These are phyloP conservation scores for Polyergus mexicanus DNA, from an alignment of 1,140 invertebrate genomes.

Conservation along the genomic window DNA sequence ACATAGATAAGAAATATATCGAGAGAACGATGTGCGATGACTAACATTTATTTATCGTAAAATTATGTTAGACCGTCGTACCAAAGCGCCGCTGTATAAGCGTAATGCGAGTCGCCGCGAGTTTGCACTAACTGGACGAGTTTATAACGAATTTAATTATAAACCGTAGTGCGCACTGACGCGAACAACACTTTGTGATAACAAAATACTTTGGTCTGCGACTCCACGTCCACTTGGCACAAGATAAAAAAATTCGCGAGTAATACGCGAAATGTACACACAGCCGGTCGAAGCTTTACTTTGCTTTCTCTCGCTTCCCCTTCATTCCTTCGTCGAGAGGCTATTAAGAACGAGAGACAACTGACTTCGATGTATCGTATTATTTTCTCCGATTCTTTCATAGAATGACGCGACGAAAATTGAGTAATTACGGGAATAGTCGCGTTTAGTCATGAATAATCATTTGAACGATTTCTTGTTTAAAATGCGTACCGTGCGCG, in stretches of 20 bases:
- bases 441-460: neutral
- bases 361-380: conserved; percentile 30
- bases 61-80: conserved; percentile 58
- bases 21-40: conserved; percentile 29
- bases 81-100: conserved; percentile 38
- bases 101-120: conserved; percentile 15
- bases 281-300: conserved; percentile 62
- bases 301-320: neutral
- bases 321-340: neutral
- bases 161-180: neutral
- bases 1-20: conserved; percentile 54
- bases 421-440: conserved; percentile 19
- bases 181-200: conserved; percentile 37
- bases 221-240: conserved; percentile 73
- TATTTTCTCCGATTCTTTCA: neutral
- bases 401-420: neutral
- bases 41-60: conserved; percentile 50
- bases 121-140: neutral
- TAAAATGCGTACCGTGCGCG: neutral
- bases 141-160: conserved; percentile 23
- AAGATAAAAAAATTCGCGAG: conserved; percentile 66
- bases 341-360: conserved; percentile 5
- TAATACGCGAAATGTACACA: conserved; percentile 66
- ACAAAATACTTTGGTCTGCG: conserved; percentile 66
- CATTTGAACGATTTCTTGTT: conserved; percentile 2